Base-by-base conservation (phyloP, 2,888 invertebrate species). In the Erannis defoliaria region DNA sequence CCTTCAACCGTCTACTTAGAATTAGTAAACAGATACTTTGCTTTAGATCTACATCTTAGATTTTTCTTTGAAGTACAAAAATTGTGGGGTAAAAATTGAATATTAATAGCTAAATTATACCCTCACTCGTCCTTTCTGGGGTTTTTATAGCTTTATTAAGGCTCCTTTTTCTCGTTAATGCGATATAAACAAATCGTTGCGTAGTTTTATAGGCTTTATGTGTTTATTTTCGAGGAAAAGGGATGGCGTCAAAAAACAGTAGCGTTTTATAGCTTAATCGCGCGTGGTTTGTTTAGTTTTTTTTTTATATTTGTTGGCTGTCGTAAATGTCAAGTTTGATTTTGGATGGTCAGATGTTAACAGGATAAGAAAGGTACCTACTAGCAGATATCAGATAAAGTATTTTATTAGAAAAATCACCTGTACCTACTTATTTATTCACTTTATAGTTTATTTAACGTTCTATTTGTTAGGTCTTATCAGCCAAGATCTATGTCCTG, bases 41-140 rank as follows among this genome's bases (percentile, higher is more conserved):
- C 46, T 74, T 77, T 64, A 86, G 89, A 91, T 91, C 81, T 72
- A 74, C 88, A 92, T 91, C 91, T 89, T 48, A 86, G 85, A 88
- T 87, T 85, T 86, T 93, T 92, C 91, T 90, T 89, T 92, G 92
- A 92, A 93, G 89, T 82, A 75, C 78, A 74, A 82, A 72, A 85
- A 79, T 84, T 87, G 84, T 82, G 82, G 84, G 87, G 85, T 86
- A 85, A 86, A 91, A 90, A 92, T 92, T 91, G 92, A 93, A 93
- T 93, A 92, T 93, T 92, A 93, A 93, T 93, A 90, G 92, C 87
- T 78, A 91, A 88, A 91, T 92, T 91, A 92, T 88, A 85, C 83
- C 81, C 77, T 67, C 66, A 71, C 72, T 65, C 77, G 82, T 80
- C 84, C 77, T 76, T 82, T 81, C 82, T 80, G 61, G 75, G 79